Evolutionary conservation across 2,797 vertebrate species (phyloP).

Genomic region (Enteromius unitaeniatus): DNA sequence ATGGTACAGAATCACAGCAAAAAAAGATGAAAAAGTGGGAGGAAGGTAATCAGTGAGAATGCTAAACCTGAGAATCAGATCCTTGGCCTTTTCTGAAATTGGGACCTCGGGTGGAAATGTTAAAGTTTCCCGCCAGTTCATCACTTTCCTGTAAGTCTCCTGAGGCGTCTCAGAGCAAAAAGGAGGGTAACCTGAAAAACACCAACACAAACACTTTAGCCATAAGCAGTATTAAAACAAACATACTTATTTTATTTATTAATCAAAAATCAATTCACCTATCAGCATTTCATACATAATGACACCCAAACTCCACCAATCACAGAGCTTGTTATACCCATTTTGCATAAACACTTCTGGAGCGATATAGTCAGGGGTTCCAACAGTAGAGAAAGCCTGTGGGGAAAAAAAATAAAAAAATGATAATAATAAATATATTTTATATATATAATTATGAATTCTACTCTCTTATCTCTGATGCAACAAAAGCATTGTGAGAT

Average conservation of each 20-base stretch:
- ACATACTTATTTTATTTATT: neutral
- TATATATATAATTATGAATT: too few relatives aligned
- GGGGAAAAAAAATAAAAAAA: neutral
- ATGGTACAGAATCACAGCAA: neutral
- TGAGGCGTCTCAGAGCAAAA: constrained; percentile 99
- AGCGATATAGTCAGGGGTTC: constrained; percentile 91
- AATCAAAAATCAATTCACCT: constrained; percentile 72
- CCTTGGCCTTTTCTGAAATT: constrained; percentile 98
- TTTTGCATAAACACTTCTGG: constrained; percentile 92
- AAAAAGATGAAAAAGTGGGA: neutral
- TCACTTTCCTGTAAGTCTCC: constrained; percentile 98
- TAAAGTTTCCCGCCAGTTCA: constrained; percentile 98
- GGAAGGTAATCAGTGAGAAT: neutral
- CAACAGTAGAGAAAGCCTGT: constrained; percentile 90
- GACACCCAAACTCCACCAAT: constrained; percentile 92
- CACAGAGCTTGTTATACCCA: constrained; percentile 91
- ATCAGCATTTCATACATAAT: constrained; percentile 95
- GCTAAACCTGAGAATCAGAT: constrained; percentile 91
- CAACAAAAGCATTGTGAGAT: neutral
- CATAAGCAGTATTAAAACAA: neutral
- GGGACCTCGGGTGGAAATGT: constrained; percentile 97
- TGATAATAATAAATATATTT: too few relatives aligned
- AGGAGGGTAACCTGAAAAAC: constrained; percentile 89
- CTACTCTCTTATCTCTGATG: neutral
- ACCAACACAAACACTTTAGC: neutral